Base-by-base conservation (phyloP, 2,888 invertebrate species). In the Myopa tessellatipennis region DNA sequence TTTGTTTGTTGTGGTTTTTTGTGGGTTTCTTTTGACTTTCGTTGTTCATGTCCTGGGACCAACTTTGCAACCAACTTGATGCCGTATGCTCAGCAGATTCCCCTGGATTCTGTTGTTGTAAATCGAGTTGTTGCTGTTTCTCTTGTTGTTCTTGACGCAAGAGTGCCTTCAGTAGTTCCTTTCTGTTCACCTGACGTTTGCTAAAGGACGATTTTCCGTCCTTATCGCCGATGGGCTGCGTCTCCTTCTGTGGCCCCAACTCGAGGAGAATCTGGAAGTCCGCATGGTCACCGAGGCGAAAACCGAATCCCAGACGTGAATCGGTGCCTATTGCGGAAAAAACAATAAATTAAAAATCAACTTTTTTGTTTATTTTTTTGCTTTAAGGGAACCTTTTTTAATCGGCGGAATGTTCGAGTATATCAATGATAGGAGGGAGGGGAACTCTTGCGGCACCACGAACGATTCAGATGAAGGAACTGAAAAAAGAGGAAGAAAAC, bases 351-450 rank as follows among this genome's bases (percentile, higher is more conserved):
- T 63, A n/a, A 16, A 7, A n/a, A 2, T 73, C 8, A 34, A 52
- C 34, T 65, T 63, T 68, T n/a, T 38, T 70, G 18, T 26, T 50
- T 45, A 1, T 14, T 18, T 0, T 36, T 40, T 71, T 34, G 65
- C n/a, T 34, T 12, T 5, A 26, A 4, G 8, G 3, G 0, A 50
- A 94, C 95, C 96, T 93, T 95, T 96, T 85, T 94, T 94, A 12
- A 96, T 92, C 0, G 95, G 95, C 5, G 96, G 95, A 79, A 96
- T 95, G 84, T 95, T 95, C 10, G 95, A 95, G 87, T 95, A 96
- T 0, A 95, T 92, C 4, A 96, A 90, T 0, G 95, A 95, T 8
- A 96, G 89, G 50, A 95, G 86, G 0, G 95, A 94, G 0, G 95
- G 95, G 72, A 96, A 83, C 88, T 96, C 95, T 85, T 95, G 94